Evolutionary conservation across 2,888 invertebrate genomes (phyloP).

Genomic region (Baccha elongata): DNA sequence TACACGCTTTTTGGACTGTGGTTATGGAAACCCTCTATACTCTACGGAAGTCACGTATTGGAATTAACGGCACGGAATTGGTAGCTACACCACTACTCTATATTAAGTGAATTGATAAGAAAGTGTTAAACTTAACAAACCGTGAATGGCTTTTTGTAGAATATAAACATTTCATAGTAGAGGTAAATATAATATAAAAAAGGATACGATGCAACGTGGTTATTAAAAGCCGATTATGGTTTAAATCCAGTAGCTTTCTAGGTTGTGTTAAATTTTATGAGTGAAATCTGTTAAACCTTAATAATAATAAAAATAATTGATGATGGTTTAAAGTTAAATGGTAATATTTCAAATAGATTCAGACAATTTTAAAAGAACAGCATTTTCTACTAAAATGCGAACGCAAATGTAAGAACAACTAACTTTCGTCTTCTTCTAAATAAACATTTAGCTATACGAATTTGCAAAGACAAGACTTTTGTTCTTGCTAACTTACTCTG

Average conservation of each 20-base stretch:
- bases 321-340: too few species aligned
- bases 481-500: conserved; percentile 5
- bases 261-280: too few species aligned
- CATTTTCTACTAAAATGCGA: too few species aligned
- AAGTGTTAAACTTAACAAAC: conserved; percentile 31
- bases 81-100: not conserved
- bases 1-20: conserved; percentile 9
- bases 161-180: not conserved
- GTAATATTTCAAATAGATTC: too few species aligned
- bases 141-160: conserved; percentile 6
- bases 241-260: too few species aligned
- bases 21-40: conserved; percentile 1
- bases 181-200: not conserved
- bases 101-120: conserved; percentile 31
- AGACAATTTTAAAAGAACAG: too few species aligned
- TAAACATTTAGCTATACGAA: not conserved
- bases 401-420: too few species aligned
- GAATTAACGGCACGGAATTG: conserved; percentile 35
- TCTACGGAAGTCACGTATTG: conserved; percentile 34
- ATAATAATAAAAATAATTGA: too few species aligned
- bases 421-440: not conserved
- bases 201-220: not conserved
- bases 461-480: conserved; percentile 4
- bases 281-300: too few species aligned
- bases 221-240: not conserved